phyloP scores from a whole-genome alignment of 2,888 invertebrate genomes.

The Laothoe populi region DNA sequence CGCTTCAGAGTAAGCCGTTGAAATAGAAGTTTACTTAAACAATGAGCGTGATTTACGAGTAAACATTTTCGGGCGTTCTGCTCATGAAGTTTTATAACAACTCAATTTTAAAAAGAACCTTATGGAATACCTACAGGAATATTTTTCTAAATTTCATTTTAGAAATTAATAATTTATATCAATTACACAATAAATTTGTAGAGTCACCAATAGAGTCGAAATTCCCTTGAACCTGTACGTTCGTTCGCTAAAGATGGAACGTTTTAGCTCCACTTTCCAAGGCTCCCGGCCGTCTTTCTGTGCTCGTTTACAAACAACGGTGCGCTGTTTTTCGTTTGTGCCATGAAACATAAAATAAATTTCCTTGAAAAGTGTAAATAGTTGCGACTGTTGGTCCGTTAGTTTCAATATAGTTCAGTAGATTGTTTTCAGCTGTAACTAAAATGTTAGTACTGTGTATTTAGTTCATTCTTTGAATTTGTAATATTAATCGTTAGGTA shows the following conservation, averaged over 20 bases:
- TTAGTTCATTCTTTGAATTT: background rate
- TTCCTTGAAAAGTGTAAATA: constrained; percentile 64
- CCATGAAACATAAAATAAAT: constrained; percentile 72
- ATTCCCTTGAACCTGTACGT: constrained; percentile 39
- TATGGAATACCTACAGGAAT: constrained; percentile 34
- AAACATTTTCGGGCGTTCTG: constrained; percentile 71
- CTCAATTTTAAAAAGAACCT: constrained; percentile 47
- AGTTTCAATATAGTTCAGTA: constrained; percentile 42
- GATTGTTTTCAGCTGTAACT: constrained; percentile 26
- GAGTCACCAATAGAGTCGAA: constrained; percentile 40
- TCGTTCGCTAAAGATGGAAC: constrained; percentile 64
- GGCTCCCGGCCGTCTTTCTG: constrained; percentile 63
- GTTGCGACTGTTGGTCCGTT: constrained; percentile 47
- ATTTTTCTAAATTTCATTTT: too few relatives aligned
- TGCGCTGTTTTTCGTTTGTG: constrained; percentile 72
- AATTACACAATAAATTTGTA: background rate
- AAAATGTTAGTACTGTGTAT: background rate
- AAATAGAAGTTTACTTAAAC: constrained; percentile 82
- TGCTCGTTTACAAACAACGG: constrained; percentile 74
- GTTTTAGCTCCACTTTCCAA: constrained; percentile 75
- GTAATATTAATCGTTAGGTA: background rate
- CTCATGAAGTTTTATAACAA: constrained; percentile 56
- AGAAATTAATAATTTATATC: background rate
- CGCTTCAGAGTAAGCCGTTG: constrained; percentile 73
- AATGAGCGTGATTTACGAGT: constrained; percentile 80